These are phyloP conservation scores for Isichthys henryi DNA, from an alignment of 2,113 vertebrate genomes.

Conservation along the genomic window DNA sequence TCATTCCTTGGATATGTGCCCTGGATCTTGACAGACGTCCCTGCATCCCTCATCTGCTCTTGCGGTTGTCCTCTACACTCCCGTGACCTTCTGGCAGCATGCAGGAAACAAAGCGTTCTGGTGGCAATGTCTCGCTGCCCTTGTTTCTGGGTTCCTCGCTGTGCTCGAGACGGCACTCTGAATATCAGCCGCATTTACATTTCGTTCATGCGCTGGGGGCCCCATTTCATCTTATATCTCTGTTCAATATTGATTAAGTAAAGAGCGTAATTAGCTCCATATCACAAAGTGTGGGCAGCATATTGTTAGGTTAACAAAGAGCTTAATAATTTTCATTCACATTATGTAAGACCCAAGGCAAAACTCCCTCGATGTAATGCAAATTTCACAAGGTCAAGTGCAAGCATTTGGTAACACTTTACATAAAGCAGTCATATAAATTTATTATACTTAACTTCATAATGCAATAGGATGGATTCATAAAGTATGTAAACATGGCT, in stretches of 20 bases:
- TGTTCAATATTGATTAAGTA: not conserved
- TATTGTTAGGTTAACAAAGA: not conserved
- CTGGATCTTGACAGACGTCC: constrained; percentile 42
- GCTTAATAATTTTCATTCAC: constrained; percentile 5
- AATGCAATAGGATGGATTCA: not conserved
- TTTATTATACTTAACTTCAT: not conserved
- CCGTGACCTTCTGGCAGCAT: not conserved
- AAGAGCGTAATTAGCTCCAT: not conserved
- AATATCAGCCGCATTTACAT: not conserved
- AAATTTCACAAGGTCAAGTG: not conserved
- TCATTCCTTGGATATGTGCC: constrained; percentile 46
- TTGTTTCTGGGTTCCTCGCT: not conserved
- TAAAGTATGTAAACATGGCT: not conserved
- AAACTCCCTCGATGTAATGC: not conserved
- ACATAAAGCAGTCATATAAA: not conserved
- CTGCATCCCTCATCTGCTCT: not conserved
- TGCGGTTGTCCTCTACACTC: not conserved
- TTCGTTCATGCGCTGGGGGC: not conserved
- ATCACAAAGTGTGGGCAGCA: no score
- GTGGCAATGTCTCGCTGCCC: constrained; percentile 26
- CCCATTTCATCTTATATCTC: not conserved
- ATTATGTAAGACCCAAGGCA: not conserved
- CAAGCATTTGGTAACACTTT: not conserved
- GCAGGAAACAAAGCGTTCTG: not conserved
- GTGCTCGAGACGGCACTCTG: not conserved